Base-by-base conservation (phyloP, 2,797 vertebrate species). In the Diceros bicornis region DNA sequence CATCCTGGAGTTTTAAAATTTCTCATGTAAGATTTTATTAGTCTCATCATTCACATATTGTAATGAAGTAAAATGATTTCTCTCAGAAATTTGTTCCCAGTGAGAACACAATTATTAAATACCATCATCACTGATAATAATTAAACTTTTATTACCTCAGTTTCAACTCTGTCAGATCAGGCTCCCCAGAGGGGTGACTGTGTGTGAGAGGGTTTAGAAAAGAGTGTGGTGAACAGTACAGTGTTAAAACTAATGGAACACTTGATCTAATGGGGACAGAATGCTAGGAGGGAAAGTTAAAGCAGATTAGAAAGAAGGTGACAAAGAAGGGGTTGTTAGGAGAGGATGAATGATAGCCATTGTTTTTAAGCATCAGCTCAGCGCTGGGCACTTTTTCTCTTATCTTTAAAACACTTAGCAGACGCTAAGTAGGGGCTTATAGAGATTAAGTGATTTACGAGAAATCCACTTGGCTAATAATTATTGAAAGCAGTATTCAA, bases 61-160 rank as follows among this genome's bases (percentile, higher is more conserved):
- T 98, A 98, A 98, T 97, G 98, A 97, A 98, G 88, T 47, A 98
- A 97, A 97, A 98, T 96, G 41, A 98, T 98, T 98, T 96, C 96
- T 98, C 92, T 96, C 52, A 1, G 66, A 98, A 98, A 98, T 94
- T 94, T 96, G 87, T 96, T 98, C 96, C 98, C 97, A 97, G 79
- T 97, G 98, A 98, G 98, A 98, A 98, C 61, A 92, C 93, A 98
- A 94, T 98, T 98, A 98, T 98, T 98, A 98, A 99, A 98, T 98
- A 95, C 47, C 85, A 98, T 97, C 92, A 98, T 97, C 96, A 93
- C 75, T 97, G 97, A 96, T 97, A 98, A 98, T 98, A 98, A 98
- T 98, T 98, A 98, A 98, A 96, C 93, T 98, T 52, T 98, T 98
- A 98, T 98, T 98, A 98, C 97, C 96, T 96, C 81, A 72, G 57